Percentiles rank a stretch among this genome's conserved stretches.
Conservation (phyloP, 2,888 invertebrate species). For the Trimorus sp. region DNA sequence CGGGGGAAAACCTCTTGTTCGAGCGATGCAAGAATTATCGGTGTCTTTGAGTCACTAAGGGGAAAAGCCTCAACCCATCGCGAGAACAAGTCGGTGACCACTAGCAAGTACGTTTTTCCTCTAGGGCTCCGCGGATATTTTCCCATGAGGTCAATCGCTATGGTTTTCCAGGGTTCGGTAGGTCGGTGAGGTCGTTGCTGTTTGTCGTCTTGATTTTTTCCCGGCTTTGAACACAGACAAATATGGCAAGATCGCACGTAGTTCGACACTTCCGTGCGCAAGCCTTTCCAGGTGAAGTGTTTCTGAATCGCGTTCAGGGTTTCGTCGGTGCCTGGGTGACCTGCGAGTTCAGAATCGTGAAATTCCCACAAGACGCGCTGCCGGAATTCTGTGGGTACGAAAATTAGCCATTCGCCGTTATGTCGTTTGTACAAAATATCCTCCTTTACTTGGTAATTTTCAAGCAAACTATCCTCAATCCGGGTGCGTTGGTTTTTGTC, state of each 20-base stretch:
- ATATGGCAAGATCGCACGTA: too few species aligned
- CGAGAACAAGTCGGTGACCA: conserved; percentile 37
- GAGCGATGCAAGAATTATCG: neutral
- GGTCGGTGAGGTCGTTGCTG: conserved; percentile 27
- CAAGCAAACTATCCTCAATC: conserved; percentile 14
- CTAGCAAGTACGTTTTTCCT: conserved; percentile 24
- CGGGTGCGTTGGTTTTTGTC: neutral
- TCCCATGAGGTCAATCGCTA: conserved; percentile 29
- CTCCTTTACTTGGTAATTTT: conserved; percentile 8
- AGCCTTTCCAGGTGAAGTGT: conserved; percentile 25
- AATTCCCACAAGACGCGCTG: conserved; percentile 13
- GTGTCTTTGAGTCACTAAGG: conserved; percentile 5
- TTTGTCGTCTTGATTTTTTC: neutral
- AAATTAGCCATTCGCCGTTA: conserved; percentile 12
- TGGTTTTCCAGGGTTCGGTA: conserved; percentile 21
- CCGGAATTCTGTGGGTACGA: conserved; percentile 13
- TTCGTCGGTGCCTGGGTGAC: conserved; percentile 56
- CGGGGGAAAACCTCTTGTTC: conserved; percentile 15
- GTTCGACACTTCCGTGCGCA: conserved; percentile 11
- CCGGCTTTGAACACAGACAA: conserved; percentile 28
- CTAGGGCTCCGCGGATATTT: conserved; percentile 13
- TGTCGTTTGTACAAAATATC: conserved; percentile 12
- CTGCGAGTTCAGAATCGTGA: conserved; percentile 44
- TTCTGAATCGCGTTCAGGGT: conserved; percentile 8
- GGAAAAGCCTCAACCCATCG: too few species aligned